Base-by-base conservation (phyloP, 2,797 vertebrate species). In the Thunnus albacares region DNA sequence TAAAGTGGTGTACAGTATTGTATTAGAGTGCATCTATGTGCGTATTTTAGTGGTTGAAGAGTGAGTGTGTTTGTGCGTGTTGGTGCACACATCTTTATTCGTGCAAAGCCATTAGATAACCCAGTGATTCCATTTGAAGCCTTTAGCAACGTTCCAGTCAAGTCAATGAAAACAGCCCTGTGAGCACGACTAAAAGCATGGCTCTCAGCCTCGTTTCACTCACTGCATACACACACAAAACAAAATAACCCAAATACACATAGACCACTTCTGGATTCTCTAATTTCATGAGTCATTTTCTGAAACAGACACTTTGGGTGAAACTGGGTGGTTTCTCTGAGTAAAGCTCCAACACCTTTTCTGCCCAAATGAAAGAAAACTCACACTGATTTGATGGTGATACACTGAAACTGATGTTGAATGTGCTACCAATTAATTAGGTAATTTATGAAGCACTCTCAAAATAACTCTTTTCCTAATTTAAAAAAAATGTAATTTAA, bases 81-180 rank as follows among this genome's bases (percentile, higher is more conserved):
- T 68, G 58, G 26, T 65, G 3, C 20, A 33, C 51, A 58, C n/a
- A 33, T 71, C 65, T 62, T 49, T 47, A 65, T 65, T 85, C 4
- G 2, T 53, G 61, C n/a, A 71, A 77, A 73, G 65, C 87, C 69
- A 82, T 87, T 87, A 85, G 58, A 81, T 58, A 79, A 74, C 57
- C 11, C 18, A 57, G 24, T 51, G 68, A 83, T 81, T 86, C 71
- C 80, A 81, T 86, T 65, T 86, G 47, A 86, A 77, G 81, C 77
- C 75, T 83, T 81, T 64, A 80, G 76, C 28, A 2, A 75, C 41
- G 4, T 45, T 79, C 41, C 61, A 74, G 81, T 79, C 61, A 68
- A 70, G 62, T 76, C 70, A 76, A 63, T 83, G 75, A 83, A 86
- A 73, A 77, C 70, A 56, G 53, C 0, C 18, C 64, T 65, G 71